Evolutionary conservation across 2,888 invertebrate genomes (phyloP).

Genomic region (Caenorhabditis sp.): DNA sequence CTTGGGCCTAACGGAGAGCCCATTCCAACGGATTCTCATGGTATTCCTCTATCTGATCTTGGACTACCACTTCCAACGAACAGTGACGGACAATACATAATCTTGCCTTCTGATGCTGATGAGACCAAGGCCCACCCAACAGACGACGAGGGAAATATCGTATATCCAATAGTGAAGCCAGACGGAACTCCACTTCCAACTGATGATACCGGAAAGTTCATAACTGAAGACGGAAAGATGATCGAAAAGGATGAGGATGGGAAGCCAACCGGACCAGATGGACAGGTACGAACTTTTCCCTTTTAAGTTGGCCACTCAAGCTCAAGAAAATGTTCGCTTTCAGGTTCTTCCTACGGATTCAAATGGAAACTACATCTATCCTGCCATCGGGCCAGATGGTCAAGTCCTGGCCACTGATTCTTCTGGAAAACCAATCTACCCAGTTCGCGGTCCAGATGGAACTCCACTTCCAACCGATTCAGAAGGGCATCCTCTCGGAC

Average conservation of each 20-base stretch:
- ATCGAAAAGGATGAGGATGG: conserved; percentile 59
- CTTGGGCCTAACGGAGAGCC: conserved; percentile 65
- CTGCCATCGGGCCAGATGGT: conserved; percentile 60
- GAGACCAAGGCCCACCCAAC: conserved; percentile 53
- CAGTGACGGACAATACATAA: conserved; percentile 60
- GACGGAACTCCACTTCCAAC: conserved; percentile 67
- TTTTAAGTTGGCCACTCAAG: too few species aligned
- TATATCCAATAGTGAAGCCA: conserved; percentile 64
- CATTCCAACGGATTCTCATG: conserved; percentile 66
- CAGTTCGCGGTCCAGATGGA: conserved; percentile 30
- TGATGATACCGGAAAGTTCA: conserved; percentile 48
- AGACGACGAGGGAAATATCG: conserved; percentile 61
- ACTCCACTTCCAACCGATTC: conserved; percentile 26
- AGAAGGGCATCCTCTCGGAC: conserved; percentile 7
- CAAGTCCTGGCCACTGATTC: conserved; percentile 67
- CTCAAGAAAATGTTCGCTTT: too few species aligned
- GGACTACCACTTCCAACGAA: conserved; percentile 72
- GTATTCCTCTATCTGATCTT: conserved; percentile 56
- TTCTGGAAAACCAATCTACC: conserved; percentile 63
- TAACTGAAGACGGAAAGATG: conserved; percentile 49
- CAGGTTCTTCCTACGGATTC: conserved; percentile 32
- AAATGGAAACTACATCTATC: conserved; percentile 51
- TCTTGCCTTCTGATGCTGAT: conserved; percentile 36
- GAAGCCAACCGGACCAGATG: conserved; percentile 49
- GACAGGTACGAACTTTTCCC: conserved; percentile 4